Conservation (phyloP, 2,797 vertebrate genomes). For the Lophotriccus pileatus region DNA sequence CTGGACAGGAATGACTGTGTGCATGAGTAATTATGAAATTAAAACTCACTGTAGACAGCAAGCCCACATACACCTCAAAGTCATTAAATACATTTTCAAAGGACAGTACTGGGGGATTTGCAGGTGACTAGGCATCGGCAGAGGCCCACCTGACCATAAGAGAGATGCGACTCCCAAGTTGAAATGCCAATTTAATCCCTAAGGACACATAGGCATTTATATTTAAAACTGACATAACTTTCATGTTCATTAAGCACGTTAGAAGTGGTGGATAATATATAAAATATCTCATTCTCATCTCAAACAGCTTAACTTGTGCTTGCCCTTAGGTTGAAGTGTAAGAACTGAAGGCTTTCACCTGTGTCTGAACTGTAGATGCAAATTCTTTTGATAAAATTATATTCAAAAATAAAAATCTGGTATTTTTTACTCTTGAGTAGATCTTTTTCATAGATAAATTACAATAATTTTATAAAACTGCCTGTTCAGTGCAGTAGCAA, state of each 20-base stretch:
- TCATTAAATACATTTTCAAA: background rate
- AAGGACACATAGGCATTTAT: background rate
- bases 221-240: background rate
- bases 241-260: background rate
- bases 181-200: background rate
- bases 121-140: background rate
- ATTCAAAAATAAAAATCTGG: background rate
- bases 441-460: background rate
- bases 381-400: background rate
- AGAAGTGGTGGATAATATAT: background rate
- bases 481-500: background rate
- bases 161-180: background rate
- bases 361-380: background rate
- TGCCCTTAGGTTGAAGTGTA: background rate
- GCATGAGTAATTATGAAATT: background rate
- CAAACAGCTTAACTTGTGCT: background rate
- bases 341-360: background rate
- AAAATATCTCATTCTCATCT: background rate
- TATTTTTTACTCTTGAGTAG: background rate
- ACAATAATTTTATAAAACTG: background rate
- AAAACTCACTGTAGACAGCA: background rate
- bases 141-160: background rate
- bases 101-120: background rate
- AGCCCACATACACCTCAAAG: background rate
- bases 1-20: background rate